Conservation (phyloP, 2,797 vertebrate species). For the Pachyuromys duprasi region DNA sequence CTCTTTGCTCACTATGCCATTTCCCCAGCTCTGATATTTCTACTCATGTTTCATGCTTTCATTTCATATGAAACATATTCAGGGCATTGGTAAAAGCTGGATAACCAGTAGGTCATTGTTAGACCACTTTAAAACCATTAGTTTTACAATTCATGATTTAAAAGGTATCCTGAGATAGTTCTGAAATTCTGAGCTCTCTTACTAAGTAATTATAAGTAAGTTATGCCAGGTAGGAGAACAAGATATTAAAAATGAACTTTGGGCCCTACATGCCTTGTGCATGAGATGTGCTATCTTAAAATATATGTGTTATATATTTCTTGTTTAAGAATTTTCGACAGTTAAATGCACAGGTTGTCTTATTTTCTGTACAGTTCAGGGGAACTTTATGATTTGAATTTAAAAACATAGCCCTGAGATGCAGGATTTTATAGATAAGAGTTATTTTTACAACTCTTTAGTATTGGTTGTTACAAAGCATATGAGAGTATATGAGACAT, state of each 20-base stretch:
- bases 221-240: background rate
- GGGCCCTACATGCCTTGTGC: background rate
- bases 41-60: background rate
- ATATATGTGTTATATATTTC: background rate
- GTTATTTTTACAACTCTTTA: slow-evolving; percentile 17
- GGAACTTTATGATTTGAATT: background rate
- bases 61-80: background rate
- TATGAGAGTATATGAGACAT: background rate
- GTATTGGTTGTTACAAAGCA: slow-evolving; percentile 27
- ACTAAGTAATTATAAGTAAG: background rate
- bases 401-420: background rate
- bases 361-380: background rate
- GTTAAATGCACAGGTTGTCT: background rate
- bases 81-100: background rate
- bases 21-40: background rate
- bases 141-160: background rate
- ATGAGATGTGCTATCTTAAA: background rate
- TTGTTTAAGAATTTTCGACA: background rate
- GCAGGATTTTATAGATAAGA: background rate
- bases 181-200: background rate
- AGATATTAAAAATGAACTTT: slow-evolving; percentile 21
- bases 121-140: background rate
- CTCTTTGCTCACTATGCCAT: background rate
- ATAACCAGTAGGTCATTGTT: background rate
- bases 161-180: background rate